Evolutionary conservation across 2,113 vertebrate species (phyloP), one percentile per base, ranked within the genome.

Genomic region (Pygathrix nemaeus): DNA sequence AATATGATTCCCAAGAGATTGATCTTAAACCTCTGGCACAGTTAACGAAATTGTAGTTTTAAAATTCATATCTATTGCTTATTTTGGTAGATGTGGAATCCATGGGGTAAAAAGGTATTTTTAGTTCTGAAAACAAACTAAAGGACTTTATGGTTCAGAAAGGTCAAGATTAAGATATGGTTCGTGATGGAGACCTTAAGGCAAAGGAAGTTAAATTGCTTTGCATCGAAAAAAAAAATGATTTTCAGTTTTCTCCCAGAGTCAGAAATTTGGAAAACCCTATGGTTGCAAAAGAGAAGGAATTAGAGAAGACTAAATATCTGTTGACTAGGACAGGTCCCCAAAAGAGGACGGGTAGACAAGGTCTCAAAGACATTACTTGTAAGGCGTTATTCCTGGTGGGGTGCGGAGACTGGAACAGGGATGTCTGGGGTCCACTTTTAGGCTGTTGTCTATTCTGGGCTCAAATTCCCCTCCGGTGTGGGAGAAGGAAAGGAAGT

Each of bases 201-300:
- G 30, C 30, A 52, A 93, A 87, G 43, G 52, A 92, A 82, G 30
- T 57, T 55, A 59, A 92, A 90, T 38, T 72, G 59, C 14, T 88
- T 52, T 70, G 52, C 66, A 55, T 64, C 8, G 38, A 73, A 93
- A 93, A 40, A 48, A 27, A 87, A 96, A 90, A n/a, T 76, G 3
- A 64, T 45, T 92, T 90, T 93, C 17, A 10, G 6, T 18, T 79
- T 55, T 66, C 3, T 40, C 30, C 17, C 3, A 32, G 43, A 38
- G 45, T 84, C 92, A 81, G 81, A 40, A 93, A 85, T 87, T 90
- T 86, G 20, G 45, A 52, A n/a, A 79, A 40, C 4, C 2, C 75
- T 76, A 38, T 12, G 45, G 61, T 18, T 91, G 11, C 18, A 17
- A 17, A 66, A 52, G 50, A 81, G 38, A 79, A 72, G 32, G 64